phyloP scores from a whole-genome alignment of 2,888 invertebrate species.

The Platycheirus rosarum region DNA sequence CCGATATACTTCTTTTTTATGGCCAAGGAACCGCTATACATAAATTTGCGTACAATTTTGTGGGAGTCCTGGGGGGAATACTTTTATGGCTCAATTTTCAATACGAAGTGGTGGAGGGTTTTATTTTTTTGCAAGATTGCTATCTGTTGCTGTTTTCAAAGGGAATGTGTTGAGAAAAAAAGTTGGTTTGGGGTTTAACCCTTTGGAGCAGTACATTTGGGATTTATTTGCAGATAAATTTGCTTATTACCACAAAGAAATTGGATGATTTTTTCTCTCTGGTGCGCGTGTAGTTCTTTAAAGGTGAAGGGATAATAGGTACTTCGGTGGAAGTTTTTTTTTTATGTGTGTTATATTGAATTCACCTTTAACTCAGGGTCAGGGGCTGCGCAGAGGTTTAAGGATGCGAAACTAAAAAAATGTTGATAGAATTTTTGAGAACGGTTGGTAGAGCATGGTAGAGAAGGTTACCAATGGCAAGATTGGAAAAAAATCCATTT shows the following conservation, averaged over 20 bases:
- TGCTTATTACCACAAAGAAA: slow-evolving; percentile 45
- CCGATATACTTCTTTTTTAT: not conserved
- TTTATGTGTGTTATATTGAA: slow-evolving; percentile 4
- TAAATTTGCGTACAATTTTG: slow-evolving; percentile 41
- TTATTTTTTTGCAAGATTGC: slow-evolving; percentile 5
- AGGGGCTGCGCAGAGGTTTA: too few relatives aligned
- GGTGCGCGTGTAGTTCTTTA: not conserved
- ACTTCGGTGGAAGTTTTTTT: slow-evolving; percentile 23
- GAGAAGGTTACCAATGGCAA: too few relatives aligned
- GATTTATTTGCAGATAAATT: slow-evolving; percentile 63
- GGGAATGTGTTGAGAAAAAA: slow-evolving; percentile 28
- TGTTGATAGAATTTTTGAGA: slow-evolving; percentile 1
- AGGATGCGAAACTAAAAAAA: too few relatives aligned
- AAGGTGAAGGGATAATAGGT: slow-evolving; percentile 8
- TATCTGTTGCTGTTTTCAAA: slow-evolving; percentile 39
- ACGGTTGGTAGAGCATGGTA: too few relatives aligned
- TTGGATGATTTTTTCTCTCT: slow-evolving; percentile 5
- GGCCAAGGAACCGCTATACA: slow-evolving; percentile 20
- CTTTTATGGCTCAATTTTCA: slow-evolving; percentile 52
- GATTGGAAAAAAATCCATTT: too few relatives aligned
- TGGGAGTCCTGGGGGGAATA: slow-evolving; percentile 26
- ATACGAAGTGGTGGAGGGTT: slow-evolving; percentile 55
- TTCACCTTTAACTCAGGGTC: not conserved
- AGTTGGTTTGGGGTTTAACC: not conserved
- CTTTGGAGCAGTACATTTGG: slow-evolving; percentile 31